A percentile compares a stretch with the other conserved stretches of the same genome.
These are phyloP conservation scores for Spea hammondii DNA, from an alignment of 2,797 vertebrate genomes.

Conservation along the genomic window DNA sequence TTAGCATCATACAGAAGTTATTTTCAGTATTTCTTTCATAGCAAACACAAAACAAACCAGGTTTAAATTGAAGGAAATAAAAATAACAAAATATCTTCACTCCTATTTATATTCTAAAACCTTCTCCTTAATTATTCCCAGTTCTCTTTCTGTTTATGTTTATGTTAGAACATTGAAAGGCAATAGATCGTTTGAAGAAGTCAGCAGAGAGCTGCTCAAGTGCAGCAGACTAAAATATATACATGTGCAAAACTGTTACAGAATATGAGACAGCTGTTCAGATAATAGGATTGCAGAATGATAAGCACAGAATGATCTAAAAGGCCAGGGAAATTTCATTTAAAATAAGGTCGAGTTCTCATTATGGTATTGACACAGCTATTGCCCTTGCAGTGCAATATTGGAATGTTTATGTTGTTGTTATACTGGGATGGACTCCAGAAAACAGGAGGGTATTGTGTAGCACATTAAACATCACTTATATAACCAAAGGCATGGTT, in stretches of 20 bases:
- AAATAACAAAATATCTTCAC: too few relatives aligned
- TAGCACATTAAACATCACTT: background rate
- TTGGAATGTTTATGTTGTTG: background rate
- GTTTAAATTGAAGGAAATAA: too few relatives aligned
- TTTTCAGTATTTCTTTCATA: too few relatives aligned
- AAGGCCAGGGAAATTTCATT: conserved; percentile 11
- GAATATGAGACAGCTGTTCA: conserved; percentile 12
- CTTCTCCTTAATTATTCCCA: background rate
- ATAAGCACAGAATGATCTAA: conserved; percentile 11
- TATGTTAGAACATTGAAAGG: background rate
- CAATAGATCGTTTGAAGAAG: conserved; percentile 5
- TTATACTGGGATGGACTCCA: background rate
- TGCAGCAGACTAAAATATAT: background rate
- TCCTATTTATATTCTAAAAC: background rate
- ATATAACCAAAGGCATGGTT: too few relatives aligned
- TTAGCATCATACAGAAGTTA: too few relatives aligned
- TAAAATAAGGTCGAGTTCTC: conserved; percentile 14
- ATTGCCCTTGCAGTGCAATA: background rate
- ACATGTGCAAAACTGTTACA: conserved; percentile 11
- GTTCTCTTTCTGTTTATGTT: background rate
- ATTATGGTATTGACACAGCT: conserved; percentile 15
- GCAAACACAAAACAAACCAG: too few relatives aligned
- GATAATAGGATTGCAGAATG: conserved; percentile 16
- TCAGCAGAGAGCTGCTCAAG: background rate
- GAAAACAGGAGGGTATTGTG: background rate